Base-by-base conservation (phyloP, 2,888 invertebrate species). In the Druceiella hillmani region DNA sequence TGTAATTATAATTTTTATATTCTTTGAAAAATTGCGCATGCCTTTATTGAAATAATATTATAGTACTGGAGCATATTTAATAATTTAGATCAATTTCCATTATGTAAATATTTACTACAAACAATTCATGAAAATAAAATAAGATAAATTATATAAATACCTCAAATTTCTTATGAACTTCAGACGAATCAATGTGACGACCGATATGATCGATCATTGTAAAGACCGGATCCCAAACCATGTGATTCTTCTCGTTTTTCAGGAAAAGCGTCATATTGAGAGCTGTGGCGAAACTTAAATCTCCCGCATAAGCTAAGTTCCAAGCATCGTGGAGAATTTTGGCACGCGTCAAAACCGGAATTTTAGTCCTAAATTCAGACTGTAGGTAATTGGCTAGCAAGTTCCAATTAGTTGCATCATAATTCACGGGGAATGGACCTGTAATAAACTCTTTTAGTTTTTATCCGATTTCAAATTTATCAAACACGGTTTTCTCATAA, bases 341-440 rank as follows among this genome's bases (percentile, higher is more conserved):
- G 0, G 85, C 84, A 24, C 86, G 68, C 0, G 87, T 86, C 43
- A 82, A 70, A 9, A 80, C 79, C 0, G 87, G 86, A 40, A 87
- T 81, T 9, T 54, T 61, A 0, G 59, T 57, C 1, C 81, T 62
- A 3, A 72, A 64, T 10, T 65, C 59, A 33, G 75, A 64, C 41
- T 75, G 75, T 1, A 88, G 64, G 54, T 73, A 87, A 15, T 73
- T 60, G 0, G 83, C 75, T 3, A 90, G 60, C 50, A 86, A 73
- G 44, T 80, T 75, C 89, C 89, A 90, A 56, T 88, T 89, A 24
- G 71, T 64, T 4, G 64, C 56, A 52, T 89, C 89, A 54, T 90
- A 90, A 55, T 88, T 88, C 0, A 90, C 89, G 3, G 87, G 84
- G 62, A 81, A 88, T 24, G 87, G 86, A 1, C 83, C 85, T 83